These are phyloP conservation scores for Otus sunia DNA, from an alignment of 2,113 vertebrate species.

Conservation along the genomic window DNA sequence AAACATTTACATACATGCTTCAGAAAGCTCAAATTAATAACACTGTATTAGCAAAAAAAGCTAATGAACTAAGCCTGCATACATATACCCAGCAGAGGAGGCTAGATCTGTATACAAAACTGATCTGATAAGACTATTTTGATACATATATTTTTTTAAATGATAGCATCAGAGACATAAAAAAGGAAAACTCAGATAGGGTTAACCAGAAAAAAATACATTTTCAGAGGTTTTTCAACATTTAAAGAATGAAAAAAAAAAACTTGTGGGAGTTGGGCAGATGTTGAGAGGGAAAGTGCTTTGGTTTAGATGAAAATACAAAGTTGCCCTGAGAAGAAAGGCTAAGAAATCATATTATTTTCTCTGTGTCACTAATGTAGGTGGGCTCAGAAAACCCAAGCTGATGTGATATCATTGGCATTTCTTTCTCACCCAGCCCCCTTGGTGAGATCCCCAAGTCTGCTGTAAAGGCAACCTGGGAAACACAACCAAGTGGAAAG, in stretches of 20 bases:
- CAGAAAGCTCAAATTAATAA: not conserved
- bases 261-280: not conserved
- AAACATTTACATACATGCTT: not conserved
- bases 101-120: constrained; percentile 10
- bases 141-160: not conserved
- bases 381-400: not conserved
- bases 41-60: not conserved
- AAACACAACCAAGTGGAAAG: not conserved
- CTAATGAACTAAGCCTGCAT: not conserved
- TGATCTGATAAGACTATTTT: not conserved
- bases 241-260: not conserved
- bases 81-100: constrained; percentile 3
- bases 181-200: not conserved
- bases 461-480: not conserved
- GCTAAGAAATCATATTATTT: not conserved
- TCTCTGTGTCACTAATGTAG: not conserved
- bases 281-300: not conserved
- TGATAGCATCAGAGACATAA: not conserved
- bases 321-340: not conserved
- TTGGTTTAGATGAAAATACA: not conserved
- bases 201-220: not conserved
- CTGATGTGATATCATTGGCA: not conserved
- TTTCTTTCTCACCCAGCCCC: not conserved
- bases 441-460: not conserved
- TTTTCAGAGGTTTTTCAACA: not conserved